These are phyloP conservation scores for Andrena minutula DNA, from an alignment of 2,888 invertebrate genomes.

Conservation along the genomic window DNA sequence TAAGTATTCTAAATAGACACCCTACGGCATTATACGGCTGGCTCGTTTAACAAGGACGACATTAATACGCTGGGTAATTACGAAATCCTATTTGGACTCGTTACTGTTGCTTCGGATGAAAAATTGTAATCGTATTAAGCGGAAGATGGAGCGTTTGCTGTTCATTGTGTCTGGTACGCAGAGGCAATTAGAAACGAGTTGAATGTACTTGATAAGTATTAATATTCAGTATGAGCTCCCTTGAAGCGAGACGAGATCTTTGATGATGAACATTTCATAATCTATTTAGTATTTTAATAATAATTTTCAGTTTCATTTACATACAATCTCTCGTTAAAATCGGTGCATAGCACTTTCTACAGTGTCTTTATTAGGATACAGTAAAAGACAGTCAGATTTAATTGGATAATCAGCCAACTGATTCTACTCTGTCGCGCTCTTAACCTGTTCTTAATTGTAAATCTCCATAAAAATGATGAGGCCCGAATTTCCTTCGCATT, in stretches of 20 bases:
- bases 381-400: not conserved
- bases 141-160: slow-evolving; percentile 1
- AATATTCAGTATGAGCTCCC: not conserved
- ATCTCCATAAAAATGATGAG: slow-evolving; percentile 26
- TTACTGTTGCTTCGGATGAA: slow-evolving; percentile 24
- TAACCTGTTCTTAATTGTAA: not conserved
- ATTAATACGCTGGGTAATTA: slow-evolving; percentile 41
- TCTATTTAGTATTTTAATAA: no score
- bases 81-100: slow-evolving; percentile 35
- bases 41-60: slow-evolving; percentile 17
- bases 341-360: no score
- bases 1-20: slow-evolving; percentile 28
- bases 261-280: no score
- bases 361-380: no score
- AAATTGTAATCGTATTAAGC: slow-evolving; percentile 34
- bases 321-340: no score
- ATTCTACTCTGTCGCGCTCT: not conserved
- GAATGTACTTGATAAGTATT: not conserved
- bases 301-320: no score
- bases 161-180: not conserved
- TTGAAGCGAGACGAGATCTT: not conserved
- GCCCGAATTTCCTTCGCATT: not conserved
- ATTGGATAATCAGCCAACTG: not conserved
- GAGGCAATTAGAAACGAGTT: slow-evolving; percentile 24
- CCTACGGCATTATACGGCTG: not conserved